These are phyloP conservation scores for Tenodera sinensis DNA, from an alignment of 2,888 invertebrate genomes.

Conservation along the genomic window DNA sequence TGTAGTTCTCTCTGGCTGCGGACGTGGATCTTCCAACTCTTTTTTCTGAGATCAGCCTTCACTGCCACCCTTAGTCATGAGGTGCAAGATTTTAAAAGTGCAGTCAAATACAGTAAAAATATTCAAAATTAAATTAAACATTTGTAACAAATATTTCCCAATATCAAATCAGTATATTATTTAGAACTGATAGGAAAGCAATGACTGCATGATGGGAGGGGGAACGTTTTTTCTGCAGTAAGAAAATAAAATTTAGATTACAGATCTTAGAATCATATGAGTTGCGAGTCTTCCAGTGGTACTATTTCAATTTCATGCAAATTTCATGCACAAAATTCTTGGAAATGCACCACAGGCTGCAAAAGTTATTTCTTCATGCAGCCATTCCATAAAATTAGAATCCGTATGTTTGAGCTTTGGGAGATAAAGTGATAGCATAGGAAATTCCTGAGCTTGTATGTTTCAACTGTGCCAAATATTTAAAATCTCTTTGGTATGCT, in stretches of 20 bases:
- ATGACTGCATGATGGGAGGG: too few species aligned
- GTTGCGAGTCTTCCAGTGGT: background rate
- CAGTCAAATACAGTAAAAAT: background rate
- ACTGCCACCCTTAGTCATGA: background rate
- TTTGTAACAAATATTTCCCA: too few species aligned
- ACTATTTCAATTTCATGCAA: background rate
- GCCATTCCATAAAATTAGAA: background rate
- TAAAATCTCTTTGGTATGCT: too few species aligned
- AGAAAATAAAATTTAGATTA: too few species aligned
- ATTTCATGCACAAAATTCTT: background rate
- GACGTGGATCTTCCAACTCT: background rate
- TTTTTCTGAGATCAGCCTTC: background rate
- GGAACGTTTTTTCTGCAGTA: too few species aligned
- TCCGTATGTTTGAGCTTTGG: too few species aligned
- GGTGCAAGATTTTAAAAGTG: too few species aligned
- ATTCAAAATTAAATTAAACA: background rate
- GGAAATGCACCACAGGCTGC: background rate
- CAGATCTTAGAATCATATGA: background rate
- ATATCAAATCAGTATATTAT: too few species aligned
- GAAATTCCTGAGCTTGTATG: too few species aligned
- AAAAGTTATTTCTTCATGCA: background rate
- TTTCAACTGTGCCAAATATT: too few species aligned
- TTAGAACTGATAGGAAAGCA: too few species aligned
- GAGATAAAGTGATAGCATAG: too few species aligned
- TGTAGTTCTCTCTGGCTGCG: background rate